A percentile compares a stretch with the other conserved stretches of the same genome.
Conservation (phyloP, 1,140 invertebrate genomes). For the Parapsyche elsis region DNA sequence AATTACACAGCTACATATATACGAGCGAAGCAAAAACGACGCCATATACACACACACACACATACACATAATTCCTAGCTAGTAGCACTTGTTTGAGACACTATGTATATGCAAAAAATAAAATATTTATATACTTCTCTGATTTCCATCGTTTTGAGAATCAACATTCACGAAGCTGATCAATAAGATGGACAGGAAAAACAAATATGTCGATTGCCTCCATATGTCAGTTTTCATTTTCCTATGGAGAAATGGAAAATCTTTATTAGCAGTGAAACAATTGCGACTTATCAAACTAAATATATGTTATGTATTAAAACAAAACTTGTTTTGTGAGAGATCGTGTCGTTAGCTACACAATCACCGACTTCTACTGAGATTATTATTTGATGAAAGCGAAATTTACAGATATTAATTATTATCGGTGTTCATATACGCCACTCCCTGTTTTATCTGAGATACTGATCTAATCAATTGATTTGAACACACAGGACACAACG, state of each 20-base stretch:
- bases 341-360: no score
- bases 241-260: neutral
- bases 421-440: neutral
- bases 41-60: no score
- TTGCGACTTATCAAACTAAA: neutral
- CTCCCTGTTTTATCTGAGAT: no score
- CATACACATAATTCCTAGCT: no score
- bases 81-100: no score
- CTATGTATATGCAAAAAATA: no score
- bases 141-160: no score
- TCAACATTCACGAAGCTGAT: no score
- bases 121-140: no score
- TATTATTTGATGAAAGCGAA: conserved; percentile 4
- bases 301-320: neutral
- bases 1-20: no score
- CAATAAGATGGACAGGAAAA: no score
- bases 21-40: no score
- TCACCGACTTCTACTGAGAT: neutral
- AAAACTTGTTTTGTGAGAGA: neutral
- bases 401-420: neutral
- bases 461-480: neutral
- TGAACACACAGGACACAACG: neutral
- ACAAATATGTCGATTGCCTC: neutral
- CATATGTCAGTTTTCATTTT: neutral
- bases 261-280: neutral